Base-by-base conservation (phyloP, 2,797 vertebrate genomes). In the Gymnodraco acuticeps region DNA sequence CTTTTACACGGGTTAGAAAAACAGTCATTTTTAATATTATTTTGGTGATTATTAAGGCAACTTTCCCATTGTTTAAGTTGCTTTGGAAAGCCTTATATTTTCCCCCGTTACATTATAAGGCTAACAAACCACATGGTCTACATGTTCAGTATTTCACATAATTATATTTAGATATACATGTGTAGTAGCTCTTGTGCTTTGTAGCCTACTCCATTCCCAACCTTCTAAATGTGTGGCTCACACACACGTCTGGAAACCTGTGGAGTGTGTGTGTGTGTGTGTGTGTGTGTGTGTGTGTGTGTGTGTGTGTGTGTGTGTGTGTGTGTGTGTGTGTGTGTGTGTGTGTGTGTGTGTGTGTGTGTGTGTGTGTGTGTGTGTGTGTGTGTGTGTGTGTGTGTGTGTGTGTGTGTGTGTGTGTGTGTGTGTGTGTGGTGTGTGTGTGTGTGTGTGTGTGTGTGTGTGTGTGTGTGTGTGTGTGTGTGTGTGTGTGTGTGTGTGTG, bases 191-290 rank as follows among this genome's bases (percentile, higher is more conserved):
- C 12, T 4, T 4, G n/a, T 5, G 27, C 56, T 51, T 31, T 66
- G 42, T 6, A 2, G 13, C 54, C 11, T 31, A 0, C 43, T 53
- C 27, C 33, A 3, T 55, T 16, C 12, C 10, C 55, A 58, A 3
- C 27, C 46, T 62, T 51, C 27, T 50, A 47, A 65, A 81, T 83
- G 62, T 79, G 66, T 48, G 48, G 48, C 54, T 68, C 19, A 54
- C 58, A 83, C 66, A 70, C 69, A 78, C 16, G 43, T 84, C 84
- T 87, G 73, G 87, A 89, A 89, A 58, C 46, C 73, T 10, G 47
- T 52, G 72, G 83, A n/a, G 19, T 13, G 5, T 53, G 20, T 70
- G 68, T 74, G 61, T 76, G 70, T 59, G 16, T 12, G 14, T 56
- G 54, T 13, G 5, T 53, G 20, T 70, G 68, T 27, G 27, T 54